Conservation (phyloP, 2,113 vertebrate genomes). For the Microcebus griseorufus region DNA sequence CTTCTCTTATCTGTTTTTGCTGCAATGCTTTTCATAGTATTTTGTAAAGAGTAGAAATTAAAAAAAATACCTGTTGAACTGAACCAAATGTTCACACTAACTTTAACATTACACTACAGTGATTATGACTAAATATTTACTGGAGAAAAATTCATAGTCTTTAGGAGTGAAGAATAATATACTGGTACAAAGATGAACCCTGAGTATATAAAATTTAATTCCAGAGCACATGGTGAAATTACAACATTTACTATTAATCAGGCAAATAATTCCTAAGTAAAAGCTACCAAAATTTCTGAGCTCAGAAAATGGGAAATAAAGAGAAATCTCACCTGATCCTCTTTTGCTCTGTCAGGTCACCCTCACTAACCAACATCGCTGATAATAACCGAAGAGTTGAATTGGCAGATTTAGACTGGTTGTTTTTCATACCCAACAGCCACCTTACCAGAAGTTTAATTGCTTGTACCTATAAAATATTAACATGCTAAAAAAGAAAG, state of each 20-base stretch:
- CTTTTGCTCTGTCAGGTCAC: constrained; percentile 98
- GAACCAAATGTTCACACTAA: constrained; percentile 19
- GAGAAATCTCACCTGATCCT: constrained; percentile 92
- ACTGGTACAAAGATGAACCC: background rate
- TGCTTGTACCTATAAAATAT: constrained; percentile 93
- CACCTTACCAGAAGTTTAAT: constrained; percentile 98
- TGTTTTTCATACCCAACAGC: constrained; percentile 99
- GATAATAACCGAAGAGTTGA: constrained; percentile 97
- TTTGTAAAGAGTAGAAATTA: constrained; percentile 33
- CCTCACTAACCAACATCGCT: constrained; percentile 98
- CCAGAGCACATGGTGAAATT: background rate
- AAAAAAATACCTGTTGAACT: constrained; percentile 34
- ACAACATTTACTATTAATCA: background rate
- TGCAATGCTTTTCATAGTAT: background rate
- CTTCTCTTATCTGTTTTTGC: background rate
- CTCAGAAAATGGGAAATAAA: constrained; percentile 5
- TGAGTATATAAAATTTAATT: background rate
- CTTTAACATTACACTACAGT: background rate
- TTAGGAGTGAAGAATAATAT: constrained; percentile 8
- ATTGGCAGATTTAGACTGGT: constrained; percentile 98
- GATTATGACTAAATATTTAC: background rate
- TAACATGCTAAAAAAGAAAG: constrained; percentile 73
- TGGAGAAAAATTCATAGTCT: background rate
- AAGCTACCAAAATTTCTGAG: background rate
- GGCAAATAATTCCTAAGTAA: constrained; percentile 4